phyloP scores from a whole-genome alignment of 2,888 invertebrate species.

The Tachystola acroxantha region DNA sequence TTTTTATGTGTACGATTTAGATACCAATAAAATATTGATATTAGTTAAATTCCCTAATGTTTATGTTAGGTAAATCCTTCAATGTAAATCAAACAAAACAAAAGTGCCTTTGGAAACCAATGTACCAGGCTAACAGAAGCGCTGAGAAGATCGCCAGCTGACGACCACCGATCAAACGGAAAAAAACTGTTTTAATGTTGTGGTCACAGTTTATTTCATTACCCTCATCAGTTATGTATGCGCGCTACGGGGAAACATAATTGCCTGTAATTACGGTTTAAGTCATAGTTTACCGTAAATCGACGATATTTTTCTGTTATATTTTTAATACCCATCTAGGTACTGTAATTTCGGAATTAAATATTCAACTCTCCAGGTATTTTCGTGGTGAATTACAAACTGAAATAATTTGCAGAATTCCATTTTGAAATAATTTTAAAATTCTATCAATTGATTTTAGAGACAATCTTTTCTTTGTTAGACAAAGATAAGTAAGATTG shows the following conservation, averaged over 20 bases:
- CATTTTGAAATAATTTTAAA: too few species aligned
- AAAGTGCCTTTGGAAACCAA: slow-evolving; percentile 1
- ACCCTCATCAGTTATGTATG: slow-evolving; percentile 51
- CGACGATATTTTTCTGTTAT: slow-evolving; percentile 1
- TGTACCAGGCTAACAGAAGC: slow-evolving; percentile 17
- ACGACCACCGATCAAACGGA: slow-evolving; percentile 29
- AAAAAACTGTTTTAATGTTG: slow-evolving; percentile 57
- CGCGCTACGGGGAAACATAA: slow-evolving; percentile 27
- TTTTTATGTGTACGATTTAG: too few species aligned
- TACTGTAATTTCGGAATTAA: not conserved
- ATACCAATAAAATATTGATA: too few species aligned
- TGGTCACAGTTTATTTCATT: slow-evolving; percentile 68
- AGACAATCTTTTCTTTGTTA: too few species aligned
- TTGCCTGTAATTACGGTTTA: slow-evolving; percentile 40
- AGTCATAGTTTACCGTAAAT: slow-evolving; percentile 23
- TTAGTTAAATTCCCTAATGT: too few species aligned
- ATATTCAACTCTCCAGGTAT: too few species aligned
- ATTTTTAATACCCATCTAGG: not conserved
- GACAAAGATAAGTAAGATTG: too few species aligned
- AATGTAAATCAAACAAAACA: slow-evolving; percentile 24
- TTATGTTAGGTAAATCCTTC: too few species aligned
- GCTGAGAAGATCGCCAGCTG: slow-evolving; percentile 53
- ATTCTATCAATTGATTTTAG: too few species aligned
- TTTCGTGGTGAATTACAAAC: too few species aligned
- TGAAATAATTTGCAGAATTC: too few species aligned